phyloP scores from a whole-genome alignment of 2,888 invertebrate genomes.

The Pristionchus mayeri region DNA sequence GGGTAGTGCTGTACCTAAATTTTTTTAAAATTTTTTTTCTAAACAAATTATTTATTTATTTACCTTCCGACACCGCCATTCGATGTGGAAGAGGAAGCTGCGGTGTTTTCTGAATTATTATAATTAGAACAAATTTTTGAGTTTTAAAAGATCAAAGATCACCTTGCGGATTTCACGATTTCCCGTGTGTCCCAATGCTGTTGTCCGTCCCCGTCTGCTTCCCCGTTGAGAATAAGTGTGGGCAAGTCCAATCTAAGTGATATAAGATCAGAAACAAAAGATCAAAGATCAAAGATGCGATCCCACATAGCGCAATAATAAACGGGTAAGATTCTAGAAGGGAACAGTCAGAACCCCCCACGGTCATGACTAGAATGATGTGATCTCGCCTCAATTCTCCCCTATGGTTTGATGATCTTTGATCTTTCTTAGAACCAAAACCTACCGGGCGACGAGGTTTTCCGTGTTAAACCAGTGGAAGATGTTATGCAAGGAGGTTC shows the following conservation, averaged over 20 bases:
- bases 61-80: background rate
- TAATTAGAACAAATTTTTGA: no score
- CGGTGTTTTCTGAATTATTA: background rate
- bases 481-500: background rate
- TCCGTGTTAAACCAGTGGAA: background rate
- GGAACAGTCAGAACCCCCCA: background rate
- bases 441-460: background rate
- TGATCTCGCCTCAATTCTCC: background rate
- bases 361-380: background rate
- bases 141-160: background rate
- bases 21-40: no score
- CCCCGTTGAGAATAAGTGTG: no score
- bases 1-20: background rate
- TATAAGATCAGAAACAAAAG: no score
- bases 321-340: background rate
- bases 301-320: background rate
- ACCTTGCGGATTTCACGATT: background rate
- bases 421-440: background rate
- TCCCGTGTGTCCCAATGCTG: no score
- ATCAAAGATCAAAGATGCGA: background rate
- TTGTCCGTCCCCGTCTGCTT: no score
- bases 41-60: no score
- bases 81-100: constrained; percentile 15
- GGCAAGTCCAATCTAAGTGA: no score
- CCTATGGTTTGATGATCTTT: background rate